Conservation (phyloP, 1,140 invertebrate species). For the Psilanteris sp. region DNA sequence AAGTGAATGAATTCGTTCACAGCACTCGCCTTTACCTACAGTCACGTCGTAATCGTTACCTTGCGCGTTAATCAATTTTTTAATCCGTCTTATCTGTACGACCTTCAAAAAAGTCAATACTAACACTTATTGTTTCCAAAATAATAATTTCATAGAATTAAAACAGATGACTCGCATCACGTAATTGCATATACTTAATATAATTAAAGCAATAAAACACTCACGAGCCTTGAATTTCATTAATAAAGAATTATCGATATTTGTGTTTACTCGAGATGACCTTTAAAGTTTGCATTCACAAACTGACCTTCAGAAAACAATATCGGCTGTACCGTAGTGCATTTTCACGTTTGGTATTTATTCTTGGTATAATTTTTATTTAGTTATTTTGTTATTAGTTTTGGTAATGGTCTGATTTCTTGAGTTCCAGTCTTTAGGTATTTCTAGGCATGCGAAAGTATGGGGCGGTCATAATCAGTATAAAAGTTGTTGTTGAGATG, state of each 20-base stretch:
- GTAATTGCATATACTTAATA: conserved; percentile 9
- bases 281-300: conserved; percentile 7
- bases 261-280: conserved; percentile 3
- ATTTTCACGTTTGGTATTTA: conserved; percentile 30
- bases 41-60: conserved; percentile 11
- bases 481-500: conserved; percentile 55
- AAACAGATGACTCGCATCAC: conserved; percentile 8
- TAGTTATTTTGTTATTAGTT: conserved; percentile 23
- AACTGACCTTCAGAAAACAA: conserved; percentile 6
- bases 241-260: conserved; percentile 17
- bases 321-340: conserved; percentile 35
- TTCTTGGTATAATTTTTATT: too few species aligned
- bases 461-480: conserved; percentile 62
- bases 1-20: background rate
- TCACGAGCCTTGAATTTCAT: background rate
- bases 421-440: conserved; percentile 74
- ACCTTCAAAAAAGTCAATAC: conserved; percentile 46
- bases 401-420: conserved; percentile 73
- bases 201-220: conserved; percentile 5
- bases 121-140: conserved; percentile 7
- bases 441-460: conserved; percentile 74
- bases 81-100: background rate
- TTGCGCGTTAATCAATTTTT: conserved; percentile 10
- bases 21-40: conserved; percentile 27
- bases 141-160: conserved; percentile 4